A percentile compares a stretch with the other conserved stretches of the same genome.
Evolutionary conservation across 1,140 invertebrate species (phyloP).

Genomic region (Drosophila varians): DNA sequence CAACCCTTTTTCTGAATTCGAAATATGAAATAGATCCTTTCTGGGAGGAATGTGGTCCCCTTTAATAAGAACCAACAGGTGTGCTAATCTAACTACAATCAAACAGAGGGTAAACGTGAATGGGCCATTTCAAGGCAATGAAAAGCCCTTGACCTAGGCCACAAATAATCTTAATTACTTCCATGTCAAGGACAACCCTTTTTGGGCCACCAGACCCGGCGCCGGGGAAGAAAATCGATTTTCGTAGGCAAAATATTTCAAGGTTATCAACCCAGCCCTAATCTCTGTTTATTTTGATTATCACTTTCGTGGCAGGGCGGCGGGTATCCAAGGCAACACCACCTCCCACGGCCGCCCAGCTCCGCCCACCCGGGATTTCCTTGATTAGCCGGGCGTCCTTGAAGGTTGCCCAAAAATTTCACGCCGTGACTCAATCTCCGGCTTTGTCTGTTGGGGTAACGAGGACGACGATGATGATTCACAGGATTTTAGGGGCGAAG

Average conservation of each 20-base stretch:
- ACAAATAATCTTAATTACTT: slow-evolving; percentile 64
- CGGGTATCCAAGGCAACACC: background rate
- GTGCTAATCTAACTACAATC: background rate
- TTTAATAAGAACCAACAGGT: background rate
- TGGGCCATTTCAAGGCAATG: background rate
- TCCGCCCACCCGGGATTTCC: slow-evolving; percentile 10
- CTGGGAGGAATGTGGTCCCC: no score
- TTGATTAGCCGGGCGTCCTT: slow-evolving; percentile 67
- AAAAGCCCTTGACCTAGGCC: slow-evolving; percentile 44
- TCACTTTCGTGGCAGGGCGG: slow-evolving; percentile 59
- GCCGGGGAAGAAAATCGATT: slow-evolving; percentile 49
- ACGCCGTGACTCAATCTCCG: slow-evolving; percentile 8
- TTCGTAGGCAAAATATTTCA: slow-evolving; percentile 62
- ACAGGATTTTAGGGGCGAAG: slow-evolving; percentile 11
- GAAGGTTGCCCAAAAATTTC: slow-evolving; percentile 40
- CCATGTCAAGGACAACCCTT: slow-evolving; percentile 56
- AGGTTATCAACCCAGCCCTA: slow-evolving; percentile 58
- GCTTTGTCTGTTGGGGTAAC: slow-evolving; percentile 28
- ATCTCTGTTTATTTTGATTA: slow-evolving; percentile 80
- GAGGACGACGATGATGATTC: slow-evolving; percentile 46
- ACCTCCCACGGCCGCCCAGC: background rate
- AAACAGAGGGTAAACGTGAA: no score
- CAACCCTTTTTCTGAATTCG: slow-evolving; percentile 60
- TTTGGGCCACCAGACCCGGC: slow-evolving; percentile 5
- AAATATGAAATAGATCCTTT: slow-evolving; percentile 33